Evolutionary conservation across 1,140 invertebrate species (phyloP).

Genomic region (Lerema accius): DNA sequence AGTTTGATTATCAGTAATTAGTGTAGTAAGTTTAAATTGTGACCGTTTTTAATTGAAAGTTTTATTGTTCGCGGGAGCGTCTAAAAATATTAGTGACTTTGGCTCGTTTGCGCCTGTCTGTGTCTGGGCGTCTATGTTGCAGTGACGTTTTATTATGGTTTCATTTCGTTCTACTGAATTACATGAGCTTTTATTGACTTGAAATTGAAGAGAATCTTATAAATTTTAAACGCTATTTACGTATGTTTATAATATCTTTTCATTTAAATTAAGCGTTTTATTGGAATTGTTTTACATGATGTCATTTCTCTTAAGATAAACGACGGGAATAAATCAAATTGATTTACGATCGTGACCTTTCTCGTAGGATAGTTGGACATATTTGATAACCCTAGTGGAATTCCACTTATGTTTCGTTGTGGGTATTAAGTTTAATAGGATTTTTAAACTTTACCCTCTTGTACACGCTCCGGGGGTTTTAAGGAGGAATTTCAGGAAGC

Average conservation of each 20-base stretch:
- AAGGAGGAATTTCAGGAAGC: too few species aligned
- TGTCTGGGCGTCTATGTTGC: conserved; percentile 14
- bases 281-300: background rate
- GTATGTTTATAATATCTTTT: too few species aligned
- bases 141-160: background rate
- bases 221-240: too few species aligned
- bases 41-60: conserved; percentile 45
- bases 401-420: too few species aligned
- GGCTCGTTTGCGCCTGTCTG: conserved; percentile 14
- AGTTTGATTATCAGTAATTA: conserved; percentile 10
- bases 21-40: conserved; percentile 25
- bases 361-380: too few species aligned
- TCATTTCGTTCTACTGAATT: background rate
- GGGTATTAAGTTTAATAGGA: too few species aligned
- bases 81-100: conserved; percentile 47
- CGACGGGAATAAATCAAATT: background rate
- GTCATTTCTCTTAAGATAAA: background rate
- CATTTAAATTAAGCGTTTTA: too few species aligned
- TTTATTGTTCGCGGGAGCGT: conserved; percentile 39
- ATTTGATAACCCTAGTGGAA: too few species aligned
- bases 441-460: too few species aligned
- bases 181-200: background rate
- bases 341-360: background rate
- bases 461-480: too few species aligned
- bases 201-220: too few species aligned